Evolutionary conservation across 2,113 vertebrate genomes (phyloP).

Genomic region (Choloepus hoffmanni): DNA sequence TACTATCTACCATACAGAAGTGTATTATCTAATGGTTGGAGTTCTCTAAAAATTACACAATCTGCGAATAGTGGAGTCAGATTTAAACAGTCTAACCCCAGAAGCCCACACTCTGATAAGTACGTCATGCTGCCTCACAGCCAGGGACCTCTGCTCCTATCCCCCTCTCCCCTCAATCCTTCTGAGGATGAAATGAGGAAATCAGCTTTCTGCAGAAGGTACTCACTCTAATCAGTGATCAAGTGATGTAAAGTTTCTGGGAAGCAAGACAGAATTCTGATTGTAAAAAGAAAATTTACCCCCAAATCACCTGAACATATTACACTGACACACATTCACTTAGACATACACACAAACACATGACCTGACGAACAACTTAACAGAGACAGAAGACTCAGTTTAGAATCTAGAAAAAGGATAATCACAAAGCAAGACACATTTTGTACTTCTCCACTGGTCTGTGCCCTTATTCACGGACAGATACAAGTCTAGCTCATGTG

Average conservation of each 20-base stretch:
- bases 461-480: not conserved
- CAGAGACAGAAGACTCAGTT: not conserved
- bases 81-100: conserved; percentile 3
- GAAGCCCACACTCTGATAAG: not conserved
- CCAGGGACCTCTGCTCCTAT: not conserved
- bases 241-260: not conserved
- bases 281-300: conserved; percentile 21
- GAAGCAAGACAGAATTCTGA: not conserved
- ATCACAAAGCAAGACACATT: conserved; percentile 13
- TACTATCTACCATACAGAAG: not conserved
- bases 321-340: not conserved
- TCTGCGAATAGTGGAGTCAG: not conserved
- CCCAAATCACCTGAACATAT: not conserved
- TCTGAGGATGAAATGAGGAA: not conserved
- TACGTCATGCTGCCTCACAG: not conserved
- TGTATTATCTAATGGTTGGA: not conserved
- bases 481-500: not conserved
- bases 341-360: not conserved
- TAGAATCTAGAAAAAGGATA: conserved; percentile 28
- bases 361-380: not conserved
- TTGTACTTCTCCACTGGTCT: not conserved
- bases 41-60: not conserved
- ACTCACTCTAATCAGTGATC: conserved; percentile 13
- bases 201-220: not conserved
- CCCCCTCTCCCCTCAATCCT: not conserved